Conservation (phyloP, 2,113 vertebrate genomes). For the Agapornis roseicollis region DNA sequence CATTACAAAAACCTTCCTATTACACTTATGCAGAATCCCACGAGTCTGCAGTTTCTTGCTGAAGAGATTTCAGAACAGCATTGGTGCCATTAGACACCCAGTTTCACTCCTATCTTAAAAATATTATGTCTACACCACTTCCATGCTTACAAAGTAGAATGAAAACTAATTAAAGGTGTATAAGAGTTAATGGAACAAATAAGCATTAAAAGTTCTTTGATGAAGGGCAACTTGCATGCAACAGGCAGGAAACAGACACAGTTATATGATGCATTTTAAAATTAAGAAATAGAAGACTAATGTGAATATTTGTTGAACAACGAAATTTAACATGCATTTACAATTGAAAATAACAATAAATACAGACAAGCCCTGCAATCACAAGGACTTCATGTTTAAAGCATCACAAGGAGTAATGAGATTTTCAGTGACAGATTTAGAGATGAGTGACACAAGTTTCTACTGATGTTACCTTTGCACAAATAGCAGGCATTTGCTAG, state of each 20-base stretch:
- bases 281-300: constrained; percentile 7
- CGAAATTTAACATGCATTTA: not conserved
- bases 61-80: constrained; percentile 69
- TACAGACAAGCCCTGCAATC: not conserved
- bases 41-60: constrained; percentile 43
- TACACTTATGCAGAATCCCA: constrained; percentile 59
- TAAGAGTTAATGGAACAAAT: constrained; percentile 68
- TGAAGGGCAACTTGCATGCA: not conserved
- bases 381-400: not conserved
- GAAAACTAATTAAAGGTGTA: constrained; percentile 68
- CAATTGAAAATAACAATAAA: not conserved
- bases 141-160: constrained; percentile 71
- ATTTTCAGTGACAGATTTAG: not conserved
- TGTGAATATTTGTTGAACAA: constrained; percentile 8
- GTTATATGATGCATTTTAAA: constrained; percentile 42
- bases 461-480: not conserved
- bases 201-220: constrained; percentile 25
- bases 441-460: constrained; percentile 6
- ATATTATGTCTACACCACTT: constrained; percentile 67
- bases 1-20: constrained; percentile 63
- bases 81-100: constrained; percentile 67
- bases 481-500: not conserved
- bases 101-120: constrained; percentile 73
- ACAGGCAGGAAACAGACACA: constrained; percentile 34
- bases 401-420: constrained; percentile 11